Evolutionary conservation across 1,140 invertebrate genomes (phyloP), one percentile per base, ranked within the genome.

Genomic region (Metopolophium dirhodum): DNA sequence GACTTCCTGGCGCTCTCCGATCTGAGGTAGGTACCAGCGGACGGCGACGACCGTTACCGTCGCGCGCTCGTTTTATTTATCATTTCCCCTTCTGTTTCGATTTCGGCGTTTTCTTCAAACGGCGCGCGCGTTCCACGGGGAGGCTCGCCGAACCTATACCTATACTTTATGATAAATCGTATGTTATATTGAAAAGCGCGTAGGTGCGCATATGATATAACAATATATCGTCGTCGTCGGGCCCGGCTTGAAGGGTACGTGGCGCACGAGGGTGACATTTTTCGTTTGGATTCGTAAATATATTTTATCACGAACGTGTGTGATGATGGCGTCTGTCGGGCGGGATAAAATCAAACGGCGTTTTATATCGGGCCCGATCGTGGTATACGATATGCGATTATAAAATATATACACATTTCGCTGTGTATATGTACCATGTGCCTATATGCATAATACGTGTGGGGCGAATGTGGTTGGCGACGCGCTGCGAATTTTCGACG

Each of bases 1-100:
- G 98, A 99, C 95, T 99, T 99, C 96, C 96, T 99, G 94, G 98
- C 98, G 94, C 96, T 99, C 94, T 97, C 97, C 94, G 98, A 99
- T 95, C 96, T 99, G 95, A 98, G 98, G 98, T 99, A 96, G 30
- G 30, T 77, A n/a, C 61, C 61, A 18, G 6, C 96, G 96, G 95
- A 61, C 30, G 30, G 4, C 54, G 3, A n/a, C 61, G 14, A n/a
- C 30, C 30, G 61, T 77, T n/a, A 77, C n/a, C 61, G n/a, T 77
- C n/a, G 4, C 4, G 61, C 61, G 61, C 30, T n/a, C 30, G n/a
- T n/a, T 68, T 68, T 14, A 0, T 26, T n/a, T 68, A 14, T 61
- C 9, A 30, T n/a, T 68, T 68, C 61, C 30, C 14, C 18, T 77
- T 77, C 61, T 77, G n/a, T n/a, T 51, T n/a, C n/a, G 35, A 37